Conservation (phyloP, 2,113 vertebrate species). For the Catharus minimus region DNA sequence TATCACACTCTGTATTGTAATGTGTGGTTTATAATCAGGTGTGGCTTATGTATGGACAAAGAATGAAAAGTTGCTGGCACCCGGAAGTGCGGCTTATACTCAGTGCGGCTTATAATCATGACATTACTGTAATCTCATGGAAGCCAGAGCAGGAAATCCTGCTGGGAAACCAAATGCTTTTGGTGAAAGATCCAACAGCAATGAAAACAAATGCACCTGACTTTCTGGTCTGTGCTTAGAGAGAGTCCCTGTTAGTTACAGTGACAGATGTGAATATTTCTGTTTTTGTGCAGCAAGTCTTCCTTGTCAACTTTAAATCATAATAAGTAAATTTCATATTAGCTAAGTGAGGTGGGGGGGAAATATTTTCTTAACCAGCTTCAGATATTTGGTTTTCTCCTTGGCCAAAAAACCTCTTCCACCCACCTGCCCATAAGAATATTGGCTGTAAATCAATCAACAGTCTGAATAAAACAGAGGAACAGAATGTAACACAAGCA, state of each 20-base stretch:
- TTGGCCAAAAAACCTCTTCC: background rate
- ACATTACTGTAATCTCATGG: background rate
- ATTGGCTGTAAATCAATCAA: background rate
- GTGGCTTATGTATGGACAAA: no score
- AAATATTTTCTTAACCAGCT: background rate
- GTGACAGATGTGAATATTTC: background rate
- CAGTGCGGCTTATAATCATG: no score
- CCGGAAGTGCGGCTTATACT: no score
- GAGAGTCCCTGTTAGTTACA: background rate
- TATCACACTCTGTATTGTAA: no score
- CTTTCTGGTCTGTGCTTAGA: background rate
- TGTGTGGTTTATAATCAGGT: no score
- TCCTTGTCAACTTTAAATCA: background rate
- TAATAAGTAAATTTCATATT: background rate
- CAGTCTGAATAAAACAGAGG: background rate
- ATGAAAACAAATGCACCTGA: constrained; percentile 36
- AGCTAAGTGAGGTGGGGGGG: background rate
- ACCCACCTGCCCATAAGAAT: background rate
- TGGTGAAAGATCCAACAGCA: background rate
- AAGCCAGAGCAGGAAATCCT: constrained; percentile 43
- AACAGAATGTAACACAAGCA: background rate
- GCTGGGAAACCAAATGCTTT: constrained; percentile 51
- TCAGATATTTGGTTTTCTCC: background rate
- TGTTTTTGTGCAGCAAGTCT: background rate
- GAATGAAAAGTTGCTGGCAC: no score